These are phyloP conservation scores for Moxostoma hubbsi DNA, from an alignment of 2,797 vertebrate species.

Conservation along the genomic window DNA sequence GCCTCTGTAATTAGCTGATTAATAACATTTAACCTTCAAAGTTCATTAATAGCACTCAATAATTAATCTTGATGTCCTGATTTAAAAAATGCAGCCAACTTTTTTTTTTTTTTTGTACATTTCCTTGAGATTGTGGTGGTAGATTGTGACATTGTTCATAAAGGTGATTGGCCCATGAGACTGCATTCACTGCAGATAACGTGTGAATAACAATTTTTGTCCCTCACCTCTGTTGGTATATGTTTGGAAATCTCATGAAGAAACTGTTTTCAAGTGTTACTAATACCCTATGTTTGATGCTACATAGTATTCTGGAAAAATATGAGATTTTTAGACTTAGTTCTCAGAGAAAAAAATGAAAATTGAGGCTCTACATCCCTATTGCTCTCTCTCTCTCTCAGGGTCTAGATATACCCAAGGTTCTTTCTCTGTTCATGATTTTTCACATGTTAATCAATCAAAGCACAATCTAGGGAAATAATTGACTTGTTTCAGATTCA, in stretches of 20 bases:
- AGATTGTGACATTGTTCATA: slow-evolving; percentile 24
- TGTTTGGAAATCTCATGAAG: not conserved
- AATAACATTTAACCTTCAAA: slow-evolving; percentile 43
- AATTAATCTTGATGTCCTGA: slow-evolving; percentile 43
- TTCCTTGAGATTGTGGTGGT: slow-evolving; percentile 10
- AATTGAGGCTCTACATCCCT: no score
- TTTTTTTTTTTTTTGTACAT: not conserved
- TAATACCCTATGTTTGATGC: not conserved
- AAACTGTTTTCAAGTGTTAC: slow-evolving; percentile 19
- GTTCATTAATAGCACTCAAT: slow-evolving; percentile 44
- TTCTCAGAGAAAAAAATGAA: slow-evolving; percentile 1
- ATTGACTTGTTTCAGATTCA: slow-evolving; percentile 3
- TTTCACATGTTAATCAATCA: slow-evolving; percentile 6
- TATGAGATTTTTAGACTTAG: no score
- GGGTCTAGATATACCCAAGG: not conserved
- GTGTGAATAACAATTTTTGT: slow-evolving; percentile 14
- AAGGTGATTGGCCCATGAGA: slow-evolving; percentile 39
- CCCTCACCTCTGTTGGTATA: slow-evolving; percentile 14
- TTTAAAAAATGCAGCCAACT: slow-evolving; percentile 24
- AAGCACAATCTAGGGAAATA: slow-evolving; percentile 3
- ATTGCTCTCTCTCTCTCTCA: not conserved
- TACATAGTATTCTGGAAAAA: not conserved
- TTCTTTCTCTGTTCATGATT: not conserved
- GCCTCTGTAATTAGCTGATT: slow-evolving; percentile 42
- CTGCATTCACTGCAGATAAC: slow-evolving; percentile 26